phyloP scores from a whole-genome alignment of 2,113 vertebrate genomes.

The Grammomys dolichurus region DNA sequence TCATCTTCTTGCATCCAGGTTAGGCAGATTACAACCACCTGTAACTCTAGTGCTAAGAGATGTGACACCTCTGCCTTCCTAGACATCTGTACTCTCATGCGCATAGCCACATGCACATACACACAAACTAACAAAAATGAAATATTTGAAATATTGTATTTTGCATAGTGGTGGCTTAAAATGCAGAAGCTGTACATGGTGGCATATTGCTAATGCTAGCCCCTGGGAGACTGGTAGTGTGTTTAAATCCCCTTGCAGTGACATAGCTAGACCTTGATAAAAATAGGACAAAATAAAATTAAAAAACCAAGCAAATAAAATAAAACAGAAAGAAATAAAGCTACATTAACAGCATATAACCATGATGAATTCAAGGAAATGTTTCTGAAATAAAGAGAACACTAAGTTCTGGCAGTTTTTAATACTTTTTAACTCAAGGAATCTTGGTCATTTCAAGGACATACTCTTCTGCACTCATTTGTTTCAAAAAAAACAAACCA shows the following conservation, averaged over 20 bases:
- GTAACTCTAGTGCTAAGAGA: not conserved
- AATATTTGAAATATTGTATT: conserved; percentile 19
- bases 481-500: not conserved
- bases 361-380: not conserved
- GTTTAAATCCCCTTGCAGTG: not conserved
- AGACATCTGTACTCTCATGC: not conserved
- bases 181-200: not conserved
- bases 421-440: not conserved
- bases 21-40: not conserved
- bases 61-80: not conserved
- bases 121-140: not conserved
- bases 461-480: not conserved
- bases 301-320: not conserved
- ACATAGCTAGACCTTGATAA: not conserved
- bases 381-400: not conserved
- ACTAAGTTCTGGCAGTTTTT: not conserved
- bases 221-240: not conserved
- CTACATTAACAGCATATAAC: not conserved
- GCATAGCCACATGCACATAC: not conserved
- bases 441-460: not conserved
- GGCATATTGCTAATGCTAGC: not conserved
- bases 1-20: not conserved
- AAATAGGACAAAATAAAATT: too few species aligned
- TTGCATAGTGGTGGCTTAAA: conserved; percentile 7
- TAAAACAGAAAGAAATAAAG: conserved; percentile 38